Base-by-base conservation (phyloP, 2,113 vertebrate species). In the Furnarius figulus region DNA sequence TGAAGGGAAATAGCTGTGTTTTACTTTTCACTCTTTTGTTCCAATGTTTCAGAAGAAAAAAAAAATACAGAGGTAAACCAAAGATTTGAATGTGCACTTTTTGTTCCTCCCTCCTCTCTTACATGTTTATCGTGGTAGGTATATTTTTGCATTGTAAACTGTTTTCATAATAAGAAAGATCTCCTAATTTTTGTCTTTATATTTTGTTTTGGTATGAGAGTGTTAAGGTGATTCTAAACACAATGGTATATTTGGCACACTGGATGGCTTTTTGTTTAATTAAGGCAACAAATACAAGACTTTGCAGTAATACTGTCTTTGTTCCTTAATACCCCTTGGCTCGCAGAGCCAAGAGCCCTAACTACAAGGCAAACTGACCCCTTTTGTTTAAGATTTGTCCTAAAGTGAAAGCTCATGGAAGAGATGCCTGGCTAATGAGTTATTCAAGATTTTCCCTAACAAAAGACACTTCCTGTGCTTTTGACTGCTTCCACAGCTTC, bases 261-360 rank as follows among this genome's bases (percentile, higher is more conserved):
- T 35, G 44, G 35, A 35, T 90, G 42, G 27, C 17, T 96, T 92
- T 95, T 94, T 84, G 63, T 42, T 96, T 77, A 95, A 96, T 95
- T 65, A 56, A 87, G 80, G 55, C 85, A 78, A 75, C 49, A 83
- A 50, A 49, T 53, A 46, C 0, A 5, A 81, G 56, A 39, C 30
- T 40, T 52, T 23, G 31, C 31, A 67, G 53, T 28, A 39, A 37
- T 66, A 24, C 25, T 18, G 74, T 40, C n/a, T 61, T 50, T 78
- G 7, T 72, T 40, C 37, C 14, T 63, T 89, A 68, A 39, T 52
- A 62, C 3, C 15, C 27, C 27, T 13, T 37, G 25, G 10, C 17
- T 75, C 82, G 40, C n/a, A 75, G 89, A 92, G 65, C 39, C 24
- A 67, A 28, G 63, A 65, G 83, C 70, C 20, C 9, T 33, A 31